A percentile compares a stretch with the other conserved stretches of the same genome.
Evolutionary conservation across 2,797 vertebrate species (phyloP).

Genomic region (Cynodonichthys magdalenae): DNA sequence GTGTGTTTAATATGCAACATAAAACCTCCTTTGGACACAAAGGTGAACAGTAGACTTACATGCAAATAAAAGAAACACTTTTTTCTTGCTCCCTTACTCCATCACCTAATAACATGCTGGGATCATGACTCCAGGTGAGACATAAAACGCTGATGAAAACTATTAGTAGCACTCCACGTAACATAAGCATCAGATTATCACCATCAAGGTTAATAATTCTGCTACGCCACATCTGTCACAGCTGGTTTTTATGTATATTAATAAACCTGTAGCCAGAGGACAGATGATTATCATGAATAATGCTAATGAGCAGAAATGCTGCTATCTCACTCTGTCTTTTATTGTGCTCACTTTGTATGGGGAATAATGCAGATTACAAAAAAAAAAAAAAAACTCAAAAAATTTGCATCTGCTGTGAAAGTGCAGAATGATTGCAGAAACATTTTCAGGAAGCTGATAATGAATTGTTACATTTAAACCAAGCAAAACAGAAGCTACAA

Average conservation of each 20-base stretch:
- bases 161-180: slow-evolving; percentile 24
- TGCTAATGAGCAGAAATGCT: slow-evolving; percentile 43
- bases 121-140: slow-evolving; percentile 30
- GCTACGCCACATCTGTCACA: slow-evolving; percentile 36
- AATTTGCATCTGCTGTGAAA: no score
- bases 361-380: slow-evolving; percentile 24
- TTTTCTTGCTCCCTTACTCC: not conserved
- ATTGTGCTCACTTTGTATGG: slow-evolving; percentile 4
- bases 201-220: slow-evolving; percentile 41
- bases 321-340: slow-evolving; percentile 30
- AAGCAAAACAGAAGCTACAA: no score
- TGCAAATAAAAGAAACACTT: not conserved
- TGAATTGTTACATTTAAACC: no score
- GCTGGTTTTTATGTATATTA: slow-evolving; percentile 54
- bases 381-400: not conserved
- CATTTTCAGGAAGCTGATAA: no score
- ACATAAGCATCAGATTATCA: slow-evolving; percentile 40
- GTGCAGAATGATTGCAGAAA: no score
- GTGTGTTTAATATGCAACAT: slow-evolving; percentile 22
- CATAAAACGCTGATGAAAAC: slow-evolving; percentile 25
- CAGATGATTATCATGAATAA: slow-evolving; percentile 53
- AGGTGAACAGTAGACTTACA: slow-evolving; percentile 13
- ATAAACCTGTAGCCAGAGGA: slow-evolving; percentile 39
- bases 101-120: slow-evolving; percentile 21
- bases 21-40: slow-evolving; percentile 12